Conservation (phyloP, 2,888 invertebrate species). For the Pimpla rufipes region DNA sequence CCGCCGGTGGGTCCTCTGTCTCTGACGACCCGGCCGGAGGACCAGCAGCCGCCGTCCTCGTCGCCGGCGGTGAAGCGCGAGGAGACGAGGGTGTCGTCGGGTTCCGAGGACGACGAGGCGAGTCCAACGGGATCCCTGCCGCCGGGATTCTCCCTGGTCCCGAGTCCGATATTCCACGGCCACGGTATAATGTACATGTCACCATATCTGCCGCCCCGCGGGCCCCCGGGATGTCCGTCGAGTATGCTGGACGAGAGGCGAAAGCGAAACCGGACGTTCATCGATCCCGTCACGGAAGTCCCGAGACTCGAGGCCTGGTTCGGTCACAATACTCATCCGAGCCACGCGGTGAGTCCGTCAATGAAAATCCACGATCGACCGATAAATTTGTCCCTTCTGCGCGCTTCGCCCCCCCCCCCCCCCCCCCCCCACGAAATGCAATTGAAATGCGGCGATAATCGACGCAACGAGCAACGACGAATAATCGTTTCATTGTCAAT, state of each 20-base stretch:
- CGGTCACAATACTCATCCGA: constrained; percentile 98
- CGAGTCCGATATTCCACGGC: constrained; percentile 93
- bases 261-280: constrained; percentile 98
- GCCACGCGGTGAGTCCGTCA: constrained; percentile 89
- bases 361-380: constrained; percentile 25
- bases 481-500: constrained; percentile 18
- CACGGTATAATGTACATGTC: constrained; percentile 97
- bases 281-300: constrained; percentile 99
- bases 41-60: constrained; percentile 81
- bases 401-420: too few relatives aligned
- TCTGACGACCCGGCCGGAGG: constrained; percentile 83
- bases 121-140: constrained; percentile 86
- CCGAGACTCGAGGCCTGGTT: constrained; percentile 98
- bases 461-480: background rate
- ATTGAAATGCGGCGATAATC: constrained; percentile 5
- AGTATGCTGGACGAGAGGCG: constrained; percentile 93
- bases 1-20: constrained; percentile 82
- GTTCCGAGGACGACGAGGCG: constrained; percentile 87
- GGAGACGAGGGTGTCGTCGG: constrained; percentile 82
- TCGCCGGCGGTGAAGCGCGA: constrained; percentile 82
- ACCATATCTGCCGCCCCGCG: constrained; percentile 90
- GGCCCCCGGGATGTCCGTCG: constrained; percentile 82
- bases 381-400: constrained; percentile 67
- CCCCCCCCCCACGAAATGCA: constrained; percentile 1
- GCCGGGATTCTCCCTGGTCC: constrained; percentile 92